Percentiles rank a stretch among this genome's conserved stretches.
Evolutionary conservation across 2,113 vertebrate species (phyloP).

Genomic region (Halcyon senegalensis): DNA sequence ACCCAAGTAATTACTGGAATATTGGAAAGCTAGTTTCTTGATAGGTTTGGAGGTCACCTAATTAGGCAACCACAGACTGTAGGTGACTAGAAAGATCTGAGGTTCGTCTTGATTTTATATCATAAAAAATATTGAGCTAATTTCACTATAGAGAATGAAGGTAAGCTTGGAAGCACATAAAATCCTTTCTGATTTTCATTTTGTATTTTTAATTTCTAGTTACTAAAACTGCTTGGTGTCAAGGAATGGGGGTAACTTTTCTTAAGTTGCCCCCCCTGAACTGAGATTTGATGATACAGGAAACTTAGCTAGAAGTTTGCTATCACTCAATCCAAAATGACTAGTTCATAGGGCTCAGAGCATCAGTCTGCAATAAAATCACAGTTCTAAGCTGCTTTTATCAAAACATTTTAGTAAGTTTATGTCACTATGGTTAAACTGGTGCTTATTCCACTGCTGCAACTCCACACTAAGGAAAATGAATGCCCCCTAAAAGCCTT

Average conservation of each 20-base stretch:
- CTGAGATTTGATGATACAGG: not conserved
- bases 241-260: not conserved
- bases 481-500: not conserved
- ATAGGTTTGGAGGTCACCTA: not conserved
- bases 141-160: not conserved
- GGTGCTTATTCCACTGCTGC: not conserved
- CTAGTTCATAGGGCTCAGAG: not conserved
- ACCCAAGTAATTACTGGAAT: not conserved
- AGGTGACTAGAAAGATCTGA: not conserved
- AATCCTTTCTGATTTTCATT: not conserved
- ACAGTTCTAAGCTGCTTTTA: not conserved
- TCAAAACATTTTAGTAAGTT: not conserved
- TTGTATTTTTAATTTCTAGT: not conserved
- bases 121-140: not conserved
- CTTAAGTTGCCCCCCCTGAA: not conserved
- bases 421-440: not conserved
- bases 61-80: not conserved
- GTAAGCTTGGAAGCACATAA: not conserved
- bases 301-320: not conserved
- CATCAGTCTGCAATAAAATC: not conserved
- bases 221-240: not conserved
- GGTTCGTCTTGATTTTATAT: not conserved
- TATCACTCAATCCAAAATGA: not conserved
- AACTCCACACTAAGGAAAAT: not conserved
- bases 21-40: not conserved